Evolutionary conservation across 64 coral and sea anemone genomes (phyloP), one percentile per base, ranked within the genome.

Genomic region (Montipora foliosa): DNA sequence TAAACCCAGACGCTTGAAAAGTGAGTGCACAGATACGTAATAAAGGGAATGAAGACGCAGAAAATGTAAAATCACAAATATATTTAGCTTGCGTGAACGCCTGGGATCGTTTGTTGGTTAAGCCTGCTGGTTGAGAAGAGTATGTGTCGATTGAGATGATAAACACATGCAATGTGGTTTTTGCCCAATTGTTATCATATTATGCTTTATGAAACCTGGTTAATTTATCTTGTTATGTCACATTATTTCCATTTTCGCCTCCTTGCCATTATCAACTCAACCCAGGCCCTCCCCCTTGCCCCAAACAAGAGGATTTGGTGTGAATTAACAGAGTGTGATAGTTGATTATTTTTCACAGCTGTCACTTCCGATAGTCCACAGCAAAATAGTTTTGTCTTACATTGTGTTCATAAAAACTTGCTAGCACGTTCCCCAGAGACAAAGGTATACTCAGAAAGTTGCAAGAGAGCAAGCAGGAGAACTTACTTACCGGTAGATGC

Each of bases 111-210:
- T 67, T 84, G 81, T 84, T 84, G n/a, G 58, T 84, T 15, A 66
- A 2, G 62, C 55, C 24, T 67, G 29, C 29, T 10, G 8, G 29
- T 25, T 47, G 47, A 64, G 3, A 84, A 47, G 14, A 66, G 57
- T 45, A 15, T 3, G 15, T 84, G 81, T 4, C 14, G 12, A 29
- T 60, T 37, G 51, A 4, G 25, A 67, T 47, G 37, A 48, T 66
- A 60, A 47, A 8, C 60, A 14, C 59, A 84, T 59, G 81, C 81
- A 53, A 84, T 84, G 51, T n/a, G 51, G 78, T 80, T 80, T 49
- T 79, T 11, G 3, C 4, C 14, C 11, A 48, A 79, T n/a, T 64
- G 3, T 64, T 4, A 11, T 7, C 14, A 12, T 64, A 4, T 64
- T 64, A 15, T 14, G 61, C 61, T 64, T 12, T 15, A 12, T 64